Percentiles rank a stretch among this genome's conserved stretches.
Conservation (phyloP, 1,140 invertebrate species). For the Macrobrachium nipponense region DNA sequence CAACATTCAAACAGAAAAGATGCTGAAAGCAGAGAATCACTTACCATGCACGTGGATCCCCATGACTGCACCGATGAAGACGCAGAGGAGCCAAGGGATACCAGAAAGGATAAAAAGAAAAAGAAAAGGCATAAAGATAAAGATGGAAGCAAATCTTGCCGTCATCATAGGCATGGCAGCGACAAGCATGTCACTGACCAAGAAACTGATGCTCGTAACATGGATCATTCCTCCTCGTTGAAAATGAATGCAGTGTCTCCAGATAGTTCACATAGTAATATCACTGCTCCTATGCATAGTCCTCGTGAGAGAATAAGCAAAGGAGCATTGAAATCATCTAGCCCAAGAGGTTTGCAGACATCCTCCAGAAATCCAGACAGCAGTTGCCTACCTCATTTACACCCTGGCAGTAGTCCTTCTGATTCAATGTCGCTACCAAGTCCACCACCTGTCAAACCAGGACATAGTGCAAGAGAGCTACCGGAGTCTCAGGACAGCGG, state of each 20-base stretch:
- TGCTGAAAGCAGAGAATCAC: no score
- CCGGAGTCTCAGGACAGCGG: conserved; percentile 44
- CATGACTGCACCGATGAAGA: conserved; percentile 73
- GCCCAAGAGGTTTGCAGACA: conserved; percentile 12
- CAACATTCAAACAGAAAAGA: no score
- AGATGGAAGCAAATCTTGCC: conserved; percentile 45
- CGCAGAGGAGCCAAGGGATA: conserved; percentile 66
- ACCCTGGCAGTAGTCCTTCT: conserved; percentile 13
- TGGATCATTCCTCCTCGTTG: conserved; percentile 38
- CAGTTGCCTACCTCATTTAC: conserved; percentile 18
- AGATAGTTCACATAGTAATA: conserved; percentile 20
- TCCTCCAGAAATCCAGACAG: conserved; percentile 10
- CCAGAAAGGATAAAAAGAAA: conserved; percentile 61
- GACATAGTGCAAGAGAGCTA: conserved; percentile 33
- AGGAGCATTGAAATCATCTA: conserved; percentile 22
- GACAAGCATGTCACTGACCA: conserved; percentile 62
- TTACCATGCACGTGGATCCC: conserved; percentile 70
- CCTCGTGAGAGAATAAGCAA: conserved; percentile 35
- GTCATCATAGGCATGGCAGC: conserved; percentile 43
- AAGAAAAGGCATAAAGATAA: conserved; percentile 62
- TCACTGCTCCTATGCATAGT: conserved; percentile 38
- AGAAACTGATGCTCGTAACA: conserved; percentile 21
- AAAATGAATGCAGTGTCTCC: conserved; percentile 37
- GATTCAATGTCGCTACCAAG: conserved; percentile 37
- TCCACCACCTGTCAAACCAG: conserved; percentile 30